Conservation (phyloP, 2,888 invertebrate species). For the Hecatera dysodea region DNA sequence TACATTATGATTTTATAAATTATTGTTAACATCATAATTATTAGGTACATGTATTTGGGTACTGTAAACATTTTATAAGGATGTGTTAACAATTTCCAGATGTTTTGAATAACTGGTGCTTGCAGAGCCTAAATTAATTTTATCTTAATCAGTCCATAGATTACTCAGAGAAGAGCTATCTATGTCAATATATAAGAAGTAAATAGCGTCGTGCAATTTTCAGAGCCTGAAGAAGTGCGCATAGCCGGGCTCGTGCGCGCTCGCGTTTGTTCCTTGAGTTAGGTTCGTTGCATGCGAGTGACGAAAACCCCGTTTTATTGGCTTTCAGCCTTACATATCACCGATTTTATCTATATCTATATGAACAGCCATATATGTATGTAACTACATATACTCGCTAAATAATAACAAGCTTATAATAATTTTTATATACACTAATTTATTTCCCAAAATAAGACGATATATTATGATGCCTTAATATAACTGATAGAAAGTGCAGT, state of each 20-base stretch:
- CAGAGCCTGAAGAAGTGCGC: slow-evolving; percentile 79
- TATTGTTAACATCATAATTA: slow-evolving; percentile 2
- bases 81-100: not conserved
- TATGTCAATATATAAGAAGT: slow-evolving; percentile 27
- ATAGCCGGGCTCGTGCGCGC: slow-evolving; percentile 79
- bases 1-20: slow-evolving; percentile 12
- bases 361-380: slow-evolving; percentile 51
- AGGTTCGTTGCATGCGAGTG: slow-evolving; percentile 87
- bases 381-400: slow-evolving; percentile 38
- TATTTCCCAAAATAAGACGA: slow-evolving; percentile 28
- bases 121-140: not conserved
- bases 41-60: not conserved
- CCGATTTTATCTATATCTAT: slow-evolving; percentile 34
- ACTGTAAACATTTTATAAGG: slow-evolving; percentile 3
- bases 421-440: slow-evolving; percentile 40
- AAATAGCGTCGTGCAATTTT: slow-evolving; percentile 67
- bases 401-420: slow-evolving; percentile 48
- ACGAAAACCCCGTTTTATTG: slow-evolving; percentile 28
- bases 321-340: slow-evolving; percentile 38
- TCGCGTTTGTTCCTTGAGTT: slow-evolving; percentile 86
- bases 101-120: not conserved
- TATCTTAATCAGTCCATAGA: not conserved
- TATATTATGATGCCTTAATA: slow-evolving; percentile 31
- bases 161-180: not conserved
- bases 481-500: slow-evolving; percentile 31